Percentiles rank a stretch among this genome's conserved stretches.
Evolutionary conservation across 2,797 vertebrate species (phyloP).

Genomic region (Selene dorsalis): DNA sequence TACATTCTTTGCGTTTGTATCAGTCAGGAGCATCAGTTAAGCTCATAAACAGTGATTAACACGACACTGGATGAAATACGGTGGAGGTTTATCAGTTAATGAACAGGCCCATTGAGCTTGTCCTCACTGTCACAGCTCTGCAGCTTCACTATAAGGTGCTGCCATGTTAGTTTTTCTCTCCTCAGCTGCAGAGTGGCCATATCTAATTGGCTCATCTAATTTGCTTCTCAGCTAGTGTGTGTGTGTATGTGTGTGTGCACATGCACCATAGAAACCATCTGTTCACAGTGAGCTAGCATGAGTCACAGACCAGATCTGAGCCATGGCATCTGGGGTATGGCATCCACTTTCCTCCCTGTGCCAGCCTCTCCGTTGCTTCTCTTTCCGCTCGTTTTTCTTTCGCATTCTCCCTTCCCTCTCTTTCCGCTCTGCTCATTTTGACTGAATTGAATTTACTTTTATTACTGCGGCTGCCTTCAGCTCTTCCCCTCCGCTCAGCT

Average conservation of each 20-base stretch:
- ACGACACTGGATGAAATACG: conserved; percentile 42
- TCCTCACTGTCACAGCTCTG: conserved; percentile 47
- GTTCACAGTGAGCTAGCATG: conserved; percentile 79
- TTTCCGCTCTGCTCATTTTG: conserved; percentile 45
- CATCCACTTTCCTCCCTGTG: conserved; percentile 58
- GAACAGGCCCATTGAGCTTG: conserved; percentile 49
- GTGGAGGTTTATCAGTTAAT: conserved; percentile 56
- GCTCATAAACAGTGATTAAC: conserved; percentile 52
- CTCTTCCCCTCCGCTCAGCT: conserved; percentile 1
- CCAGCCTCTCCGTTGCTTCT: conserved; percentile 46
- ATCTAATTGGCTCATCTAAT: conserved; percentile 77
- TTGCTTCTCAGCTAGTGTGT: conserved; percentile 55
- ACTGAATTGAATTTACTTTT: conserved; percentile 48
- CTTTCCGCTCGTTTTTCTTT: conserved; percentile 44
- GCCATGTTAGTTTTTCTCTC: conserved; percentile 70
- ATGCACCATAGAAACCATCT: conserved; percentile 82
- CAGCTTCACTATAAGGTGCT: conserved; percentile 48
- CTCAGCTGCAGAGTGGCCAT: conserved; percentile 68
- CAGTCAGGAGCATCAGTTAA: conserved; percentile 25
- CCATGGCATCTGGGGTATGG: conserved; percentile 75
- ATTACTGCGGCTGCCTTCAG: conserved; percentile 25
- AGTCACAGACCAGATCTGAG: conserved; percentile 79
- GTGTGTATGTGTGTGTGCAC: conserved; percentile 37
- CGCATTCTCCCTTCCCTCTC: conserved; percentile 12
- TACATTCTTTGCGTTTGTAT: conserved; percentile 6